These are phyloP conservation scores for Serranus cabrilla DNA, from an alignment of 2,797 vertebrate species.

Conservation along the genomic window DNA sequence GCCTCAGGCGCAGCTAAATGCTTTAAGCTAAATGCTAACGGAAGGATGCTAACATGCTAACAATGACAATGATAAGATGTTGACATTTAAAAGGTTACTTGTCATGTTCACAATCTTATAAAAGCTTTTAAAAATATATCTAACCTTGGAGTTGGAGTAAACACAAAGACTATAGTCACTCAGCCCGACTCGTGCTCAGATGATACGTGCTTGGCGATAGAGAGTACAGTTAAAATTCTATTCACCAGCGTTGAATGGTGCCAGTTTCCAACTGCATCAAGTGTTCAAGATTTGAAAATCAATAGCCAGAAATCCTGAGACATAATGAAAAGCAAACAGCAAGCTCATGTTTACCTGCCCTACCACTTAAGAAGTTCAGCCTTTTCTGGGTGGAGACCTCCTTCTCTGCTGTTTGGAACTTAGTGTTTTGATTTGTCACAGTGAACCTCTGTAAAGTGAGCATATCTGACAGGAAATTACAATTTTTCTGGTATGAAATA, in stretches of 20 bases:
- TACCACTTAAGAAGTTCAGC: neutral
- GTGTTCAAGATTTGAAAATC: constrained; percentile 46
- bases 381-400: neutral
- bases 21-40: neutral
- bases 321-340: constrained; percentile 27
- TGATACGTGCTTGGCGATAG: too few species aligned
- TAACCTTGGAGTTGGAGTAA: neutral
- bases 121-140: neutral
- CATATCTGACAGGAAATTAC: neutral
- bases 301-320: constrained; percentile 38
- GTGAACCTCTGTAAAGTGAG: neutral
- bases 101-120: neutral
- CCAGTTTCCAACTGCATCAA: constrained; percentile 14
- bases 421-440: constrained; percentile 1
- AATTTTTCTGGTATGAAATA: neutral
- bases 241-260: constrained; percentile 16
- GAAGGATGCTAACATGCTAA: neutral
- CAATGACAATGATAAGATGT: neutral
- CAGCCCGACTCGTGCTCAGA: too few species aligned
- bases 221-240: constrained; percentile 23
- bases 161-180: neutral
- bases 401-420: neutral
- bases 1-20: neutral
- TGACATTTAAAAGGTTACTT: neutral
- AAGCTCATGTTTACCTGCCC: constrained; percentile 30